Evolutionary conservation across 2,888 invertebrate species (phyloP), one percentile per base, ranked within the genome.

Genomic region (Cerceris ruficornis): DNA sequence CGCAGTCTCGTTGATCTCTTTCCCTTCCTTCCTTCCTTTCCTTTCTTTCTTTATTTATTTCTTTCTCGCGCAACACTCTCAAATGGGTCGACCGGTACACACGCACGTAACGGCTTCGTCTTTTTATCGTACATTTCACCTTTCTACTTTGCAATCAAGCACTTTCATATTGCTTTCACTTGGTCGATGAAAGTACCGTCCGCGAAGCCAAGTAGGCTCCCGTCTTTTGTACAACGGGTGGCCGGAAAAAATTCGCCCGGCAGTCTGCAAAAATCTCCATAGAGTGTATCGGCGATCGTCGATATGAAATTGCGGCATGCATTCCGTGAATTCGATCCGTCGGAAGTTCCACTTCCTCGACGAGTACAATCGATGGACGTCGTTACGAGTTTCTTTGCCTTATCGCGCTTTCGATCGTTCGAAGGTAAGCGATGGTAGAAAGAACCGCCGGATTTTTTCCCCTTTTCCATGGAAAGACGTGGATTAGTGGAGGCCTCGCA

Each of bases 81-180:
- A 90, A 90, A 90, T 90, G 88, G 89, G 89, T 90, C 90, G 90
- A 84, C 82, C 83, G 77, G 78, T 88, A 85, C 86, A 90, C 89
- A 87, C 88, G 89, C 89, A 89, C 88, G 89, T 89, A 89, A 89
- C 89, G 88, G 88, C 87, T 86, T 87, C 88, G 89, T 90, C 90
- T 92, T 92, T 92, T 92, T 91, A 91, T 91, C 90, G 88, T 91
- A 89, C 92, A 92, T 92, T 92, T 92, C 92, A 91, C 92, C 92
- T 92, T 92, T 92, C 92, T 92, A 92, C 92, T 92, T 92, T 92
- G 91, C 91, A 92, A 92, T 92, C 92, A 90, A 91, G 90, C 92
- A 92, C 92, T 92, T 92, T 92, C 92, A 92, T 92, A 92, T 92
- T 91, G 92, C 92, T 92, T 92, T 92, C 92, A 92, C 92, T 92